Percentiles rank a stretch among this genome's conserved stretches.
These are phyloP conservation scores for Smutsia gigantea DNA, from an alignment of 2,797 vertebrate species.

Conservation along the genomic window DNA sequence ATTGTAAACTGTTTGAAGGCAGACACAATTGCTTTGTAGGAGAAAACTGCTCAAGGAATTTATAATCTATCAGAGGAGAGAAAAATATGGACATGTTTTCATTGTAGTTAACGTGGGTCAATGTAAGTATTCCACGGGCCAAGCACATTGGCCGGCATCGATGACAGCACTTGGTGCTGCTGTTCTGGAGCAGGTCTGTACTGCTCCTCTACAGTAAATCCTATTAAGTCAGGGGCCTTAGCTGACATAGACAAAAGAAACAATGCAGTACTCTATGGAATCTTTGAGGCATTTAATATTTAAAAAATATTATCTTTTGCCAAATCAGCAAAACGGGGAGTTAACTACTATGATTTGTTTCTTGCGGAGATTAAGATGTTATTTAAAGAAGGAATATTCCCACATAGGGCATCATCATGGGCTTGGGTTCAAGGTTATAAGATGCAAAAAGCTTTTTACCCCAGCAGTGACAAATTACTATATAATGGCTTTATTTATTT, in stretches of 20 bases:
- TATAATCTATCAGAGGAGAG: not conserved
- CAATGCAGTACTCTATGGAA: not conserved
- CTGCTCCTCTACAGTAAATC: not conserved
- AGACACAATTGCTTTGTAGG: not conserved
- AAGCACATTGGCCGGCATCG: not conserved
- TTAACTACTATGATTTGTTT: not conserved
- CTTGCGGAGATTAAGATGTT: not conserved
- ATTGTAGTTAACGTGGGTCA: not conserved
- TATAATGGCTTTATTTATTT: not conserved
- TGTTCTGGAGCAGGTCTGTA: not conserved
- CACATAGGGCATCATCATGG: not conserved
- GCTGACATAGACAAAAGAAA: not conserved
- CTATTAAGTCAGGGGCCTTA: not conserved
- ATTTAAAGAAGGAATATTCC: not conserved
- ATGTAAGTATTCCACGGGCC: not conserved
- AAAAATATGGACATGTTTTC: not conserved
- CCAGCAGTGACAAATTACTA: not conserved
- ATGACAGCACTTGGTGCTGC: not conserved
- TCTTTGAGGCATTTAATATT: not conserved
- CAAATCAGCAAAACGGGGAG: not conserved
- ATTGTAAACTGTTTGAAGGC: not conserved
- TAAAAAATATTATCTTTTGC: not conserved
- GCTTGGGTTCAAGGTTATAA: conserved; percentile 18
- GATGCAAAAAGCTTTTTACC: not conserved
- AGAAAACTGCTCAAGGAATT: conserved; percentile 6